These are phyloP conservation scores for Oscheius sp. DNA, from an alignment of 1,140 invertebrate genomes.

Conservation along the genomic window DNA sequence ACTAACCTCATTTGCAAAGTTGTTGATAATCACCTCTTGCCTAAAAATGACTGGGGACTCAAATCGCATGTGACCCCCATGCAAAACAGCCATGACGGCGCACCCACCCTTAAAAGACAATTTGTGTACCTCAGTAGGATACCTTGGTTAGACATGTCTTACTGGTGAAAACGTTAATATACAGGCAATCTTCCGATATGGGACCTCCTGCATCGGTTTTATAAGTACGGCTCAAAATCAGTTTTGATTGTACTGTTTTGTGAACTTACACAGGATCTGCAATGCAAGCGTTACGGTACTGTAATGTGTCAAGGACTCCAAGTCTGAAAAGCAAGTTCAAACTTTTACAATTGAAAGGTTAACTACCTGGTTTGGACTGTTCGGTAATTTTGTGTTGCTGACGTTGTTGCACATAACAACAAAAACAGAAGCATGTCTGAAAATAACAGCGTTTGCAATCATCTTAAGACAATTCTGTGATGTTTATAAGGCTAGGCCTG, in stretches of 20 bases:
- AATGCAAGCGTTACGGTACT: slow-evolving; percentile 10
- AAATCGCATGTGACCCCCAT: not conserved
- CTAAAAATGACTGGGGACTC: not conserved
- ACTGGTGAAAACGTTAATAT: slow-evolving; percentile 1
- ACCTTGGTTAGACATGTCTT: not conserved
- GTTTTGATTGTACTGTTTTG: not conserved
- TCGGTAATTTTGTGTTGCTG: not conserved
- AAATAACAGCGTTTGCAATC: too few species aligned
- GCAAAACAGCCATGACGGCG: not conserved
- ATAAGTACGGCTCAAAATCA: slow-evolving; percentile 13
- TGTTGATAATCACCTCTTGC: slow-evolving; percentile 26
- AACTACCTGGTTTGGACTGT: not conserved
- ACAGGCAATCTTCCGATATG: not conserved
- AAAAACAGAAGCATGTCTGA: too few species aligned
- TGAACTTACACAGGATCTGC: not conserved
- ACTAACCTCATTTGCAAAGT: slow-evolving; percentile 21
- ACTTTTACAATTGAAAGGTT: not conserved
- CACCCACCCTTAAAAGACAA: not conserved
- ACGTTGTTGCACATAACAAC: not conserved
- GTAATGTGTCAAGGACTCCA: not conserved
- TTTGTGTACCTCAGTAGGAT: too few species aligned
- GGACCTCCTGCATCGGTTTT: not conserved
- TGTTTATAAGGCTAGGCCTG: too few species aligned
- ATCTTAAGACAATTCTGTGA: too few species aligned
- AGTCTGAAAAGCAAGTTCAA: slow-evolving; percentile 5